Evolutionary conservation across 2,888 invertebrate genomes (phyloP), one percentile per base, ranked within the genome.

Genomic region (Acutogordius australiensis): DNA sequence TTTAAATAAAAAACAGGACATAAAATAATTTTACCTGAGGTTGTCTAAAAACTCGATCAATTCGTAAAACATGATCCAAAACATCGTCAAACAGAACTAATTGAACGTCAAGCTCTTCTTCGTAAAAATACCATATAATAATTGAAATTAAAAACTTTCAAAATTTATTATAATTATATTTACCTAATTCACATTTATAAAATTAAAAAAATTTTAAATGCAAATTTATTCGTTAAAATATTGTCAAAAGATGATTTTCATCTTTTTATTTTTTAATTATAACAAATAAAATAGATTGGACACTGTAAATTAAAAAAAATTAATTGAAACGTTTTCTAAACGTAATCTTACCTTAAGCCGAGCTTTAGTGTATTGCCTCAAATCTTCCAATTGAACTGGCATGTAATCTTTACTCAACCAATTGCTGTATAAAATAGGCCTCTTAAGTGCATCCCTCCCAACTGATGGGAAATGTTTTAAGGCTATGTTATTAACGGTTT

Each of bases 351-450:
- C 84, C 78, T 87, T 91, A 1, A 99, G 77, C 62, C 97, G 78
- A 60, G 97, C 94, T 68, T 87, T 84, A 44, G 91, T 90, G 69
- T 97, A 97, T 68, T 94, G 88, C 27, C 91, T 78, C 28, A 99
- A 75, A 68, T 87, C 84, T 68, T 94, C 87, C 65, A 90, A 78
- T 64, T 85, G 82, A 1, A 99, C 94, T 0, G 97, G 94, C 62
- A 85, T 78, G 68, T 99, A 99, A 72, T 99, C 88, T 72, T 91
- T 97, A 61, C 87, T 86, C 45, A 99, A 74, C 97, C 97, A 99
- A 73, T 97, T 97, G 69, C 88, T 88, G 77, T 91, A 99, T 28
- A 99, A 76, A 65, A 99, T 91, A 0, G 97, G 97, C 60, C 94
- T 77, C 57, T 77, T 76, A n/a, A 99, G 75, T 0, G 94, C 84